These are phyloP conservation scores for Cromileptes altivelis DNA, from an alignment of 2,113 vertebrate species.

Conservation along the genomic window DNA sequence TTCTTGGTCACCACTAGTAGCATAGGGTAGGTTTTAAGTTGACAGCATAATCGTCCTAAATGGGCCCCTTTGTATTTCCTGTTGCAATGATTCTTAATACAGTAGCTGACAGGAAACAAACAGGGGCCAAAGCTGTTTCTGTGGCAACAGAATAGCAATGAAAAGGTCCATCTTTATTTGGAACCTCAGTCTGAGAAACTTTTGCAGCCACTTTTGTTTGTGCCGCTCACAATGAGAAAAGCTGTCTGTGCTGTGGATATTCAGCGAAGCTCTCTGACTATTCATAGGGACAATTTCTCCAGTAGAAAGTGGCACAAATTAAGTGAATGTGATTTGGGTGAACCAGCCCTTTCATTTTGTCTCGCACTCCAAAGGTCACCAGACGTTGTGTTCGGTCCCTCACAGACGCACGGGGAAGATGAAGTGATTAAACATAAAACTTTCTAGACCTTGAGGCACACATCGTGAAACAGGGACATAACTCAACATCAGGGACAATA, in stretches of 20 bases:
- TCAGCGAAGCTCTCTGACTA: not conserved
- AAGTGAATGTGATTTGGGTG: slow-evolving; percentile 23
- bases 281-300: not conserved
- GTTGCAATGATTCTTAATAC: too few relatives aligned
- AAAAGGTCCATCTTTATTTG: too few relatives aligned
- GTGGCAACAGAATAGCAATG: too few relatives aligned
- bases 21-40: too few relatives aligned
- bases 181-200: slow-evolving; percentile 15
- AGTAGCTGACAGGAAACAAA: too few relatives aligned
- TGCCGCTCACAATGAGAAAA: not conserved
- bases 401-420: slow-evolving; percentile 24
- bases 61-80: too few relatives aligned
- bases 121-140: too few relatives aligned
- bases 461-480: not conserved
- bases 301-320: not conserved
- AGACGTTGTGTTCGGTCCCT: slow-evolving; percentile 30
- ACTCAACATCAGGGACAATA: slow-evolving; percentile 17
- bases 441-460: slow-evolving; percentile 13
- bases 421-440: slow-evolving; percentile 27
- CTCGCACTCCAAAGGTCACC: slow-evolving; percentile 54
- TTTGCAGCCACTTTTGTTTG: not conserved
- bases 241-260: not conserved
- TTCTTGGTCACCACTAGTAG: not conserved
- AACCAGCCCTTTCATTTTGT: slow-evolving; percentile 23
- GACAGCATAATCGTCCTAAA: too few relatives aligned